These are phyloP conservation scores for Caenorhabditis latens DNA, from an alignment of 1,140 invertebrate genomes.

Conservation along the genomic window DNA sequence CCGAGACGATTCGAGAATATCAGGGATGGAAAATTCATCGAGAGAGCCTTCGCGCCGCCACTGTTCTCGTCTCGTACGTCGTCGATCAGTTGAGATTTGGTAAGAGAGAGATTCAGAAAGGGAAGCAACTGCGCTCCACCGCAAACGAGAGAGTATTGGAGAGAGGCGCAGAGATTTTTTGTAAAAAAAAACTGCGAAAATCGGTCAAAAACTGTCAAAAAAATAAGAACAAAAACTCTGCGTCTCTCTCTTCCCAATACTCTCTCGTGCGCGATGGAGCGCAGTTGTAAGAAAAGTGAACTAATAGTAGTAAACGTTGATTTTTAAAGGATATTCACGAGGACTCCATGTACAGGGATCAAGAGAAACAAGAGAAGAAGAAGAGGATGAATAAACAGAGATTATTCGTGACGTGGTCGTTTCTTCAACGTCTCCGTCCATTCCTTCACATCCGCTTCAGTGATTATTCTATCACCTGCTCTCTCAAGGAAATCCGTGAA, in stretches of 20 bases:
- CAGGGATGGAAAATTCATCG: conserved; percentile 65
- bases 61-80: conserved; percentile 64
- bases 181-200: too few relatives aligned
- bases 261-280: background rate
- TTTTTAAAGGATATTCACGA: conserved; percentile 39
- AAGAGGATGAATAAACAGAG: background rate
- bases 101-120: background rate
- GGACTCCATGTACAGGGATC: conserved; percentile 44
- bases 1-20: conserved; percentile 66
- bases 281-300: too few relatives aligned
- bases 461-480: conserved; percentile 62
- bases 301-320: background rate
- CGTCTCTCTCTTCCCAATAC: too few relatives aligned
- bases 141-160: too few relatives aligned
- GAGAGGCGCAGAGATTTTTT: too few relatives aligned
- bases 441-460: conserved; percentile 63
- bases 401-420: conserved; percentile 15
- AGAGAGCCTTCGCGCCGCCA: conserved; percentile 64
- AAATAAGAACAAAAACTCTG: too few relatives aligned
- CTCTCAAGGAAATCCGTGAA: conserved; percentile 59
- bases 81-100: conserved; percentile 65
- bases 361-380: conserved; percentile 34
- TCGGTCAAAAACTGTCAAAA: too few relatives aligned
- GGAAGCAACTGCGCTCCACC: background rate
- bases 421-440: conserved; percentile 59